Percentiles rank a stretch among this genome's conserved stretches.
Conservation (phyloP, 30 jellyfish, hydroid and myxozoan species). For the Catostylus mosaicus region DNA sequence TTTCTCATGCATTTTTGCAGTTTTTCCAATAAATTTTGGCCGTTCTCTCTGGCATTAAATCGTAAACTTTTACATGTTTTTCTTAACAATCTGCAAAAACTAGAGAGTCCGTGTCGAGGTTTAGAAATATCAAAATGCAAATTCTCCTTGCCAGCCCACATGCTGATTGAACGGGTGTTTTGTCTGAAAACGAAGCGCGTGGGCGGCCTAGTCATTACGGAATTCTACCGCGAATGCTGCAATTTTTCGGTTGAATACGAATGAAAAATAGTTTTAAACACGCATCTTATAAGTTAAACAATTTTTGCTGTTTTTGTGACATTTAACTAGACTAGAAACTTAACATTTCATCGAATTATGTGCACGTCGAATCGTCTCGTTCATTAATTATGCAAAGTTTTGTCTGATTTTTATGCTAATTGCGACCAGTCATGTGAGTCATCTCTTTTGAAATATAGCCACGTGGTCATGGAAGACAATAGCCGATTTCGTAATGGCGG, state of each 20-base stretch:
- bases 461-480: slow-evolving; percentile 21
- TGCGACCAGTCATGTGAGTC: slow-evolving; percentile 23
- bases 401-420: slow-evolving; percentile 67
- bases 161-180: slow-evolving; percentile 71
- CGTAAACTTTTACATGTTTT: too few relatives aligned
- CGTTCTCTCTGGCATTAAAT: too few relatives aligned
- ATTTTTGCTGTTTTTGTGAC: background rate
- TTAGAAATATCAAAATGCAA: slow-evolving; percentile 76
- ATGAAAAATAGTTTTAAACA: too few relatives aligned
- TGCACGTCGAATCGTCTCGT: background rate
- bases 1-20: too few relatives aligned
- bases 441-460: background rate
- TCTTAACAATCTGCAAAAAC: too few relatives aligned
- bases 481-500: too few relatives aligned
- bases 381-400: slow-evolving; percentile 9
- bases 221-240: background rate
- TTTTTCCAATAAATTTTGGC: too few relatives aligned
- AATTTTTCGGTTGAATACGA: too few relatives aligned
- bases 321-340: too few relatives aligned
- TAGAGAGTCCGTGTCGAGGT: too few relatives aligned
- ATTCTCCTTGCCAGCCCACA: slow-evolving; percentile 78
- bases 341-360: background rate
- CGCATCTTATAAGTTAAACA: background rate
- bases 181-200: slow-evolving; percentile 38
- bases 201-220: slow-evolving; percentile 54